Evolutionary conservation across 2,888 invertebrate species (phyloP), one percentile per base, ranked within the genome.

Genomic region (Drosophila colorata): DNA sequence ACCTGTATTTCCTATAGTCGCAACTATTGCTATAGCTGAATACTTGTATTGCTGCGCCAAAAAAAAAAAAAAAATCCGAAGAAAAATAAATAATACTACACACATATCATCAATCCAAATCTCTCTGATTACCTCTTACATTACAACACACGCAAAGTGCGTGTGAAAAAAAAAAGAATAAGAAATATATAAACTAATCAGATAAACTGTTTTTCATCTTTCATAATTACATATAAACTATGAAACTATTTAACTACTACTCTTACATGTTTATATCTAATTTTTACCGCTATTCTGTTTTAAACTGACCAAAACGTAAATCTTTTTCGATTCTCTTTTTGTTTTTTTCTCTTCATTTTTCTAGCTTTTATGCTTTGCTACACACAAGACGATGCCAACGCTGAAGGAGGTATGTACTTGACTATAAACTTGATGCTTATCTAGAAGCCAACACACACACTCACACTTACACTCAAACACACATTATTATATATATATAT

Each of bases 351-450:
- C 83, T 90, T 89, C 83, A 88, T 91, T 91, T 69, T 96, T 92
- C 95, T 88, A 97, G 97, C 97, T 93, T 97, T 97, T 95, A 97
- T 97, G 97, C 95, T 97, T 94, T 97, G 97, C 95, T 97, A 97
- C 94, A 97, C 97, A 90, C 97, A 97, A 94, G 97, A 97, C 94
- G 97, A 97, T 93, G 94, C 96, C 91, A 96, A 96, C 93, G 95
- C 96, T 92, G 97, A 97, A 95, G 97, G 97, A 95, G 97, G 97
- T 97, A 96, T 94, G 95, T 94, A 92, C 90, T 88, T 68, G 81
- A 85, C 87, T 70, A 73, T 69, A 80, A 83, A 72, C 73, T 72
- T 46, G 66, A 51, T 53, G 73, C 44, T 43, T 68, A 74, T 55
- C 61, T 69, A 55, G 43, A 60, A 49, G 37, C 49, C 55, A 40